A percentile compares a stretch with the other conserved stretches of the same genome.
Conservation (phyloP, 2,113 vertebrate genomes). For the Piprites chloris region DNA sequence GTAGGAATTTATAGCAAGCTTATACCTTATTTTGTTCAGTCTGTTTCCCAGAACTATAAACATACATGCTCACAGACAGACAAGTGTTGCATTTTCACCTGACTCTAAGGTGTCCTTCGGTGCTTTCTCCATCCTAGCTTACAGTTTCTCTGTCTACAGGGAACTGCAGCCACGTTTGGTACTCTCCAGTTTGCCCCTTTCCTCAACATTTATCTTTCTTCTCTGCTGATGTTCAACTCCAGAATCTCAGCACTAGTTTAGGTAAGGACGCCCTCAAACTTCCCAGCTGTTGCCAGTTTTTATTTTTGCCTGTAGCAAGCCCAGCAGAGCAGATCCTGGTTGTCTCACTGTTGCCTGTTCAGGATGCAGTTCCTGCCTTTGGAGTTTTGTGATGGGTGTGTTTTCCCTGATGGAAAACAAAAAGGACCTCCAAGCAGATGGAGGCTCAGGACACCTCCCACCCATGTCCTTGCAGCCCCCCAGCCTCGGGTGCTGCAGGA, state of each 20-base stretch:
- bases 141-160: background rate
- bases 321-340: background rate
- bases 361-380: background rate
- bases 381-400: background rate
- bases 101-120: too few species aligned
- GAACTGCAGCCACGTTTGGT: rapidly evolving
- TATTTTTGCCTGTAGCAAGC: background rate
- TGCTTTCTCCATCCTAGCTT: background rate
- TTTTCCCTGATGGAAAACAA: background rate
- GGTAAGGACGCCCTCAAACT: background rate
- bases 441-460: too few species aligned
- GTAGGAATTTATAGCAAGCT: background rate
- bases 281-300: background rate
- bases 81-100: background rate
- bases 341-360: background rate
- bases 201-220: background rate
- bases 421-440: background rate
- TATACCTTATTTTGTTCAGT: background rate
- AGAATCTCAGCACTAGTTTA: background rate
- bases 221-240: background rate
- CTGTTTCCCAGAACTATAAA: background rate
- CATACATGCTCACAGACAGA: background rate
- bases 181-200: background rate
- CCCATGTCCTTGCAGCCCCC: background rate
- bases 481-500: background rate